Evolutionary conservation across 2,797 vertebrate genomes (phyloP).

Genomic region (Gymnocypris eckloni): DNA sequence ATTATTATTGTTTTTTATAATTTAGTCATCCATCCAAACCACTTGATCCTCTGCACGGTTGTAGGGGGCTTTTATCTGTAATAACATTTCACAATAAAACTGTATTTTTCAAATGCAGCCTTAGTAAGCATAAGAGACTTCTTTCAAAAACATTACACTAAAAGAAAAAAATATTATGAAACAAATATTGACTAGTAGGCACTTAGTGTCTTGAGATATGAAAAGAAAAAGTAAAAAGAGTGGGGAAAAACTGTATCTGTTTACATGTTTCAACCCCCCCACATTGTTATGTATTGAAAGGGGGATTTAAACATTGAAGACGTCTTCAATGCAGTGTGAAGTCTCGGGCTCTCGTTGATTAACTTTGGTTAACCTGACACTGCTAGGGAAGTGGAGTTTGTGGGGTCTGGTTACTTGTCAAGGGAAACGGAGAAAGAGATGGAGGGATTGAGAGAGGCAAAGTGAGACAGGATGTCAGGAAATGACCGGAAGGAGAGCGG

Average conservation of each 20-base stretch:
- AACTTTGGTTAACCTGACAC: slow-evolving; percentile 54
- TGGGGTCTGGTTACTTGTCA: slow-evolving; percentile 52
- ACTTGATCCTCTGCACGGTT: no score
- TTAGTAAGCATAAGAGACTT: no score
- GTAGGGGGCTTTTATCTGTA: no score
- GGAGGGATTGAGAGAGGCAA: slow-evolving; percentile 33
- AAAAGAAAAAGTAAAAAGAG: neutral
- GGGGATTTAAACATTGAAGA: slow-evolving; percentile 29
- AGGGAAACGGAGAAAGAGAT: slow-evolving; percentile 44
- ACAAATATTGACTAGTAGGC: neutral
- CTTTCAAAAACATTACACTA: no score
- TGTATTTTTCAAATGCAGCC: no score
- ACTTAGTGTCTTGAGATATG: neutral
- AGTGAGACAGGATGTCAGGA: slow-evolving; percentile 49
- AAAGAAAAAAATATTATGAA: neutral
- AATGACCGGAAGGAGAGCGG: slow-evolving; percentile 59
- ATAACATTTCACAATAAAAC: no score
- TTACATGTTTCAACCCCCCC: neutral
- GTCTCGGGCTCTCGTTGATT: slow-evolving; percentile 45
- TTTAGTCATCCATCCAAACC: no score
- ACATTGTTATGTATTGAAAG: neutral
- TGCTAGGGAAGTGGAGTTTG: slow-evolving; percentile 50
- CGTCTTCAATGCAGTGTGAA: neutral
- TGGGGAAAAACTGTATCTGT: neutral
- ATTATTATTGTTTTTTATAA: no score